Percentiles rank a stretch among this genome's conserved stretches.
Evolutionary conservation across 1,140 invertebrate genomes (phyloP).

Genomic region (Meteorus sp.): DNA sequence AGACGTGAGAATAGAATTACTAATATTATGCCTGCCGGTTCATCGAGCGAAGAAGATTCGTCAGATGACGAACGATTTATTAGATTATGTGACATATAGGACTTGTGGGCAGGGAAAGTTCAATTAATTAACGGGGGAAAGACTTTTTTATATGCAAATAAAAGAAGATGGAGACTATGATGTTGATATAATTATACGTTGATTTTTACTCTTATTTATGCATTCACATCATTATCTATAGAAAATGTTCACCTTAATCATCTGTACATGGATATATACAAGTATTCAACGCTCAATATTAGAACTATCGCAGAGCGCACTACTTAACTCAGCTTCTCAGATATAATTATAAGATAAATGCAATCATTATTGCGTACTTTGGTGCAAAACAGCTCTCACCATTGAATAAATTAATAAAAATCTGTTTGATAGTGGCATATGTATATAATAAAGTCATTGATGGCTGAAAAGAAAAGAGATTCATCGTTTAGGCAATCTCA

Average conservation of each 20-base stretch:
- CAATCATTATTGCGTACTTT: too few species aligned
- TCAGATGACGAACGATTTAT: slow-evolving; percentile 16
- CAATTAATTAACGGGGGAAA: not conserved
- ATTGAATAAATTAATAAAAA: not conserved
- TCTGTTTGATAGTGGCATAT: not conserved
- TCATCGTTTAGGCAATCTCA: not conserved
- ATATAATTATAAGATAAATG: not conserved
- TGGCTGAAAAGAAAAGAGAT: not conserved
- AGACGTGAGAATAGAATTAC: not conserved
- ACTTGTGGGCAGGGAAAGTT: slow-evolving; percentile 18
- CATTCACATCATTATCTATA: slow-evolving; percentile 7
- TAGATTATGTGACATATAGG: not conserved
- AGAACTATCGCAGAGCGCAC: not conserved
- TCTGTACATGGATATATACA: slow-evolving; percentile 28
- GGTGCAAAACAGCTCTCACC: not conserved
- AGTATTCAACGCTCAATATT: not conserved
- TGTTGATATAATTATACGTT: slow-evolving; percentile 1
- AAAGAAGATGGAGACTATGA: slow-evolving; percentile 21
- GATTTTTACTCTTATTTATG: not conserved
- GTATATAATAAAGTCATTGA: not conserved
- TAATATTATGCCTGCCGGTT: not conserved
- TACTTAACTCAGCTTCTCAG: not conserved
- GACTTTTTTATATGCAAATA: not conserved
- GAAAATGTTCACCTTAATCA: slow-evolving; percentile 1
- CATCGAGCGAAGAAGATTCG: not conserved